Evolutionary conservation across 1,140 invertebrate species (phyloP).

Genomic region (Zaprionus lachaisei): DNA sequence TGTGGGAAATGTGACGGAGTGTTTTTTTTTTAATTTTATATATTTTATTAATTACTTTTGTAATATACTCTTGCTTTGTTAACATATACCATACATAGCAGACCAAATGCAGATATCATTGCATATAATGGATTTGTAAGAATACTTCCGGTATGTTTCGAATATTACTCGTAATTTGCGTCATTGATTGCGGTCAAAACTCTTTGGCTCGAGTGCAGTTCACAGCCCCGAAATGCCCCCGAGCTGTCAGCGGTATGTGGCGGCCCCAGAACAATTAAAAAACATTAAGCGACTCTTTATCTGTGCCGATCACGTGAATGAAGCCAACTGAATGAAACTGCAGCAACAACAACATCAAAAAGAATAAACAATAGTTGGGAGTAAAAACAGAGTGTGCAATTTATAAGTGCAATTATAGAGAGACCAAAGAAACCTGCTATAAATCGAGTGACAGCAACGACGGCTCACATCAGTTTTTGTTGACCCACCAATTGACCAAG

Average conservation of each 20-base stretch:
- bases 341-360: not conserved
- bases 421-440: slow-evolving; percentile 30
- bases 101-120: not conserved
- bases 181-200: slow-evolving; percentile 9
- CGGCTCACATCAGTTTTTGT: slow-evolving; percentile 16
- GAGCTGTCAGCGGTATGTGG: slow-evolving; percentile 17
- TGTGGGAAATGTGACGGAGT: not conserved
- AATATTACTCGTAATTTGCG: slow-evolving; percentile 5
- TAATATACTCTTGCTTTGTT: too few species aligned
- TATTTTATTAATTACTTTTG: too few species aligned
- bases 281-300: slow-evolving; percentile 11
- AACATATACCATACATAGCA: not conserved
- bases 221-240: not conserved
- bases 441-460: slow-evolving; percentile 9
- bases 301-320: not conserved
- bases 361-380: not conserved
- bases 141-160: not conserved
- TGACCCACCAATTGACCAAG: slow-evolving; percentile 13
- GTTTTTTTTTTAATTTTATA: too few species aligned
- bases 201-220: not conserved
- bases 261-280: slow-evolving; percentile 15
- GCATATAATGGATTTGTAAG: not conserved
- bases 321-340: slow-evolving; percentile 9
- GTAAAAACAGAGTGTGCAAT: slow-evolving; percentile 6
- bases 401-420: slow-evolving; percentile 8